phyloP scores from a whole-genome alignment of 1,140 invertebrate species.

The Neuroterus valhalla region DNA sequence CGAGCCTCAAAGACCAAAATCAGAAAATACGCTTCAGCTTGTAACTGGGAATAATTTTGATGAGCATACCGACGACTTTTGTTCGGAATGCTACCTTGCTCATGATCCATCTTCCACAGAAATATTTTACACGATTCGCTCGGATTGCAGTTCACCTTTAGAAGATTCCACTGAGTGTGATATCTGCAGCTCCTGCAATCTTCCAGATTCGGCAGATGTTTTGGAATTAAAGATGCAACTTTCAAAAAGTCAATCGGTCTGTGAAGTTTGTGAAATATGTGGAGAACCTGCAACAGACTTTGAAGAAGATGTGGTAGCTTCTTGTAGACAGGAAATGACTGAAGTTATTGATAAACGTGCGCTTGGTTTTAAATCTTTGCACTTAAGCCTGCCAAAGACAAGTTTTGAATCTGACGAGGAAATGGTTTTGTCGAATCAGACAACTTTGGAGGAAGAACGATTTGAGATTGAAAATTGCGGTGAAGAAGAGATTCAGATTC shows the following conservation, averaged over 20 bases:
- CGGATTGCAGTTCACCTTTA: slow-evolving; percentile 64
- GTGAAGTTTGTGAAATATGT: slow-evolving; percentile 67
- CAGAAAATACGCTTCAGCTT: slow-evolving; percentile 60
- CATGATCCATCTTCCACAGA: slow-evolving; percentile 62
- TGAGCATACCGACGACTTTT: slow-evolving; percentile 65
- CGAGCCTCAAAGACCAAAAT: slow-evolving; percentile 43
- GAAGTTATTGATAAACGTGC: background rate
- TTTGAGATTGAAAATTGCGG: slow-evolving; percentile 63
- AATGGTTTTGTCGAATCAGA: slow-evolving; percentile 33
- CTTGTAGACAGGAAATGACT: slow-evolving; percentile 34
- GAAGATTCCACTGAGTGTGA: slow-evolving; percentile 71
- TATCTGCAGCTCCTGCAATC: slow-evolving; percentile 67
- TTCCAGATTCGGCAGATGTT: slow-evolving; percentile 56
- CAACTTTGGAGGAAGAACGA: slow-evolving; percentile 57
- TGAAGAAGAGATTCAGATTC: slow-evolving; percentile 15
- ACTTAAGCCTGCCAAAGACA: slow-evolving; percentile 55
- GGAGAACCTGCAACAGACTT: slow-evolving; percentile 60
- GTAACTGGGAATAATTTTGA: slow-evolving; percentile 59
- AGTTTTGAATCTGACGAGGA: slow-evolving; percentile 44
- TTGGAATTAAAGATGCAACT: slow-evolving; percentile 39
- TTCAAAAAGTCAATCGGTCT: slow-evolving; percentile 33
- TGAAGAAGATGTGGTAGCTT: slow-evolving; percentile 48
- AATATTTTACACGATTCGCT: slow-evolving; percentile 63
- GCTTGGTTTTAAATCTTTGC: slow-evolving; percentile 24
- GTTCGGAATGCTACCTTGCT: slow-evolving; percentile 66